Base-by-base conservation (phyloP, 2,113 vertebrate species). In the Laticauda laticaudata region DNA sequence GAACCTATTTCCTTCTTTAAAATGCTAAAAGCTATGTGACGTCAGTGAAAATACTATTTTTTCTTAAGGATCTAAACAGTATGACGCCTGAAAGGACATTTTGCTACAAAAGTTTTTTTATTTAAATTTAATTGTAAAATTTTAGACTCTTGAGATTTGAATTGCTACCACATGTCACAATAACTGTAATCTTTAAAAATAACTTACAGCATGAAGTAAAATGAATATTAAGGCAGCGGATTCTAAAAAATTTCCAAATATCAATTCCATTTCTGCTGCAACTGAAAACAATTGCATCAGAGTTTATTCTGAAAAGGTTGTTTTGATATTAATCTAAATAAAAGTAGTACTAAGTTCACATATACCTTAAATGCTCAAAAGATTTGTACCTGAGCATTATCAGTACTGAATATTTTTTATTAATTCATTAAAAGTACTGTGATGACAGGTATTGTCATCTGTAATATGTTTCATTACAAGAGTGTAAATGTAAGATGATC, bases 41-140 rank as follows among this genome's bases (percentile, higher is more conserved):
- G 91, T 93, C 91, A 89, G 86, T 81, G 12, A 61, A 2, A 39
- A 94, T 69, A 93, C 87, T 29, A 45, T 1, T 94, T 75, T 69
- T 59, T 91, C 26, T 10, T 92, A 39, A 2, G 0, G 91, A 45
- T 2, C 0, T 85, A 92, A 75, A 12, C 88, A 43, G 8, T 34
- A 88, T n/a, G 7, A 1, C 34, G 29, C 64, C 11, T 88, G 18
- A 95, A 94, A 91, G 1, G 75, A 26, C 55, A 53, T 92, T 92
- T 43, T 54, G 3, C 18, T 12, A 5, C 14, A 53, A 85, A 95
- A 86, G 53, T n/a, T 55, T 54, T 89, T 1, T 0, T 0, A 15
- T 4, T 87, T 86, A 57, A 51, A 39, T 24, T 69, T 91, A 55
- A 91, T n/a, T 53, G n/a, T 14, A 91, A 54, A 91, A 94, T 91